Evolutionary conservation across 2,113 vertebrate genomes (phyloP).

Genomic region (Chionis minor): DNA sequence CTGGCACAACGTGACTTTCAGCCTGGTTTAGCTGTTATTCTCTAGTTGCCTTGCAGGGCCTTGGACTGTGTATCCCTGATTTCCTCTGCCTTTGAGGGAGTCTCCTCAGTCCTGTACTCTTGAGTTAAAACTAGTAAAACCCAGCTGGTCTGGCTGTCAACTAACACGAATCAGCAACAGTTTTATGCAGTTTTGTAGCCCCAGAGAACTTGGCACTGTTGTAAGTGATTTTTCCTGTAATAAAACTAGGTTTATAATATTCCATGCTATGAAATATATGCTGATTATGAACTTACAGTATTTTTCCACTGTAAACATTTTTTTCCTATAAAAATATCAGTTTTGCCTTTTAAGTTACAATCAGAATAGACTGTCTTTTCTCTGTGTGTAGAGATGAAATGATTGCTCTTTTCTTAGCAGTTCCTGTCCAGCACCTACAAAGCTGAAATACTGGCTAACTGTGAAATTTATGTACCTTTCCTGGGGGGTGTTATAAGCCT

Average conservation of each 20-base stretch:
- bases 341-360: conserved; percentile 4
- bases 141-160: not conserved
- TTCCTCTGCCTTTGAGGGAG: not conserved
- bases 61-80: not conserved
- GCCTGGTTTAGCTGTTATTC: not conserved
- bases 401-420: not conserved
- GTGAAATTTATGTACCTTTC: not conserved
- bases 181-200: not conserved
- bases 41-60: not conserved
- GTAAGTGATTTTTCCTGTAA: not conserved
- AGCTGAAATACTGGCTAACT: not conserved
- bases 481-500: not conserved
- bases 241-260: not conserved
- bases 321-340: not conserved
- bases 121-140: not conserved
- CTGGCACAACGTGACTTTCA: not conserved
- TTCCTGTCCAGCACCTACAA: not conserved
- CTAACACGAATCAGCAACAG: not conserved
- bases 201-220: not conserved
- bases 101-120: not conserved
- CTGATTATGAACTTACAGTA: not conserved
- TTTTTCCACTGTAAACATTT: not conserved
- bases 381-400: not conserved
- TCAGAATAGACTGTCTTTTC: not conserved
- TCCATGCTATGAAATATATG: not conserved